A percentile compares a stretch with the other conserved stretches of the same genome.
These are phyloP conservation scores for Epiblema foenella DNA, from an alignment of 2,888 invertebrate genomes.

Conservation along the genomic window DNA sequence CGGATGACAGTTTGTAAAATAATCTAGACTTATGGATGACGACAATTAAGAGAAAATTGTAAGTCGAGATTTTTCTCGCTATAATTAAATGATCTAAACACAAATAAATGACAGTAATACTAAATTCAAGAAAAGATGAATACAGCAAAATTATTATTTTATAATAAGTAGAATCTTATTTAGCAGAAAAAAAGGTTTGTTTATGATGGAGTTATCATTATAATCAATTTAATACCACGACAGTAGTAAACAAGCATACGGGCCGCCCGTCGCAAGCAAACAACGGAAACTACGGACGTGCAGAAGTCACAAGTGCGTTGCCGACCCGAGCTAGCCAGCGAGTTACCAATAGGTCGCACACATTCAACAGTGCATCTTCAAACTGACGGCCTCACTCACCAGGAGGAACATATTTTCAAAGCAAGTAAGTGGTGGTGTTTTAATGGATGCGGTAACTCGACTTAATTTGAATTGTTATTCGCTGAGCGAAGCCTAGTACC, in stretches of 20 bases:
- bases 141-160: neutral
- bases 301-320: too few species aligned
- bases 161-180: neutral
- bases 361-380: too few species aligned
- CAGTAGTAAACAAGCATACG: too few species aligned
- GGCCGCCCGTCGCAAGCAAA: too few species aligned
- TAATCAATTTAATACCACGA: too few species aligned
- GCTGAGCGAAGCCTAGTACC: constrained; percentile 13
- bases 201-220: too few species aligned
- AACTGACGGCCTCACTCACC: too few species aligned
- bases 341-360: too few species aligned
- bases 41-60: constrained; percentile 15
- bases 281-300: too few species aligned
- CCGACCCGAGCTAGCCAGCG: too few species aligned
- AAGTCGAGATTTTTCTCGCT: constrained; percentile 22
- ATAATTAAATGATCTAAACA: constrained; percentile 19
- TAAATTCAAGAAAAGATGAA: neutral
- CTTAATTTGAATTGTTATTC: neutral
- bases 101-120: constrained; percentile 6
- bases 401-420: neutral
- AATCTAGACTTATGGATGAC: constrained; percentile 3
- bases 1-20: neutral
- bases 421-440: too few species aligned
- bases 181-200: too few species aligned
- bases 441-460: neutral